Evolutionary conservation across 2,888 invertebrate genomes (phyloP).

Genomic region (Nomada lathburiana): DNA sequence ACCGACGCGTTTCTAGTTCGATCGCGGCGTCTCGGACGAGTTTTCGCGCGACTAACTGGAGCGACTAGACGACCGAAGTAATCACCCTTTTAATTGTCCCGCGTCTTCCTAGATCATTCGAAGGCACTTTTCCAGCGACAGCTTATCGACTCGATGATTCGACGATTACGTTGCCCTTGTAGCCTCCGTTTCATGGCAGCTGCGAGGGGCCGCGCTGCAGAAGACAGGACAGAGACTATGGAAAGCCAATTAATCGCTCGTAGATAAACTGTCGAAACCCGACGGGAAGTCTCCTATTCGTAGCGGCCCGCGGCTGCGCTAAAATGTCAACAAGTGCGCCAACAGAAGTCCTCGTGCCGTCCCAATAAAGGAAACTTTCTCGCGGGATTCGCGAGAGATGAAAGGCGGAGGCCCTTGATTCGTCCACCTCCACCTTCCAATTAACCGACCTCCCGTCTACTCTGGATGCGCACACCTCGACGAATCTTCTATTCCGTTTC

Average conservation of each 20-base stretch:
- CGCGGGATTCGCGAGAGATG: constrained; percentile 1
- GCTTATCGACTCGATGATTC: background rate
- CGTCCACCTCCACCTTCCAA: background rate
- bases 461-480: background rate
- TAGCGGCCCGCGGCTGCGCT: no score
- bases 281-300: constrained; percentile 16
- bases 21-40: constrained; percentile 23
- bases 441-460: constrained; percentile 5
- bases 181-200: constrained; percentile 16
- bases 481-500: constrained; percentile 9
- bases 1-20: constrained; percentile 29
- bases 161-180: background rate
- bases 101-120: background rate
- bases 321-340: background rate
- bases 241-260: constrained; percentile 36
- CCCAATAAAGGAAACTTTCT: constrained; percentile 1
- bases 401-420: constrained; percentile 11
- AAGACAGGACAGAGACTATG: constrained; percentile 25
- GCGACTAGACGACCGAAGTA: background rate
- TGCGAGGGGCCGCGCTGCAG: background rate
- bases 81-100: background rate
- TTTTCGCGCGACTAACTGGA: constrained; percentile 9
- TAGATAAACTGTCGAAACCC: constrained; percentile 16
- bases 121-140: background rate
- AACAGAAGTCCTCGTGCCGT: background rate